phyloP scores from a whole-genome alignment of 2,113 vertebrate species.

The Fulica atra region DNA sequence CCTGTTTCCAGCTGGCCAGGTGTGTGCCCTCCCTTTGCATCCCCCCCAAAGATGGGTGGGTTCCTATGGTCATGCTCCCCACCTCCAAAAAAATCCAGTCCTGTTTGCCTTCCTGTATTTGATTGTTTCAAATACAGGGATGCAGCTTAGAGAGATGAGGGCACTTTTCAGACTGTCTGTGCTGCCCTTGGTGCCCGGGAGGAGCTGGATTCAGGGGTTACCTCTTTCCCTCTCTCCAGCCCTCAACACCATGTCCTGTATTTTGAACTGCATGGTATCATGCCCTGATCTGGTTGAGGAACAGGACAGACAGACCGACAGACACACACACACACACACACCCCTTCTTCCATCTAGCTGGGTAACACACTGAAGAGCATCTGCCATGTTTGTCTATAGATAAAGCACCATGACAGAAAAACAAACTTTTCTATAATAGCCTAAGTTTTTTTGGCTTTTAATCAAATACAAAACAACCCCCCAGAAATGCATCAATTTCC shows the following conservation, averaged over 20 bases:
- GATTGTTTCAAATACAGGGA: too few species aligned
- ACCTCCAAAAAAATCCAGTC: neutral
- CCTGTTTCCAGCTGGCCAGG: neutral
- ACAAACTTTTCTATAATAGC: neutral
- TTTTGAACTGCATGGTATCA: neutral
- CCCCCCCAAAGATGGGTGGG: neutral
- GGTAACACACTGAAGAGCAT: neutral
- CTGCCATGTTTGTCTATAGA: neutral
- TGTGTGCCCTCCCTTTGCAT: neutral
- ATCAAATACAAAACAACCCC: neutral
- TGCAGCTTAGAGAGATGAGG: neutral
- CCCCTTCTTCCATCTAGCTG: neutral
- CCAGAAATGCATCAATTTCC: neutral
- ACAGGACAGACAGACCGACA: neutral
- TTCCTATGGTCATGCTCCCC: rapidly evolving
- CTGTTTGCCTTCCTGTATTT: neutral
- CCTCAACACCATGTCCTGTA: neutral
- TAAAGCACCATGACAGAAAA: neutral
- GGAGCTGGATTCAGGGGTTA: neutral
- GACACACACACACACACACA: too few species aligned
- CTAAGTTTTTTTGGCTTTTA: neutral
- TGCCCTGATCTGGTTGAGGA: neutral
- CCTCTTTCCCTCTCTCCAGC: neutral
- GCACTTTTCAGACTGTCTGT: neutral
- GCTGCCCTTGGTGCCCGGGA: neutral